Base-by-base conservation (phyloP, 1,140 invertebrate species). In the Paracyclopina nana region DNA sequence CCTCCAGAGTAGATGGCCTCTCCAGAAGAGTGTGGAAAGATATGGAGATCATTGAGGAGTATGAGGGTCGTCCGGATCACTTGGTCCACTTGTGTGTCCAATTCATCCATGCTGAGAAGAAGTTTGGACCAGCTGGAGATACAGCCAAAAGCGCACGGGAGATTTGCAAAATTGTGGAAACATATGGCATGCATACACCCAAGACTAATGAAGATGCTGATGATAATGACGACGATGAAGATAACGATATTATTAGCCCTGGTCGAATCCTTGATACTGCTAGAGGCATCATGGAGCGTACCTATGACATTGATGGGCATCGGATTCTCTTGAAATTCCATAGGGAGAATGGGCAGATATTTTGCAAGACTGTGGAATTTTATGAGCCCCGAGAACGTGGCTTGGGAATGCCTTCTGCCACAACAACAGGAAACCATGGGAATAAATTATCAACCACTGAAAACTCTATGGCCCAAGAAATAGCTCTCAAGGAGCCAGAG, bases 81-180 rank as follows among this genome's bases (percentile, higher is more conserved):
- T 29, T 48, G n/a, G 14, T 28, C 6, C 16, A 29, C 3, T 16
- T 48, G 20, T 16, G 30, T 16, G 45, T 29, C 24, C 5, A 28
- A 12, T 48, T 48, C 27, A 48, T 28, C 11, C 12, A 28, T 6
- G 45, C 45, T 40, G 45, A 48, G 25, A 48, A 48, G 29, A 48
- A 48, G 28, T 48, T 48, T 48, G 45, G 45, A 3, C 45, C 45
- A 9, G 45, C 45, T 6, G n/a, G n/a, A n/a, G 45, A 48, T 16
- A 48, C 25, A 4, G 16, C 45, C 24, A 48, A 48, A 29, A 26
- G 45, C 22, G 25, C 16, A 11, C 12, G 28, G 30, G 45, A 48
- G 5, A 29, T 48, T 26, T 24, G 16, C 16, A 48, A 48, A 48
- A 48, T 48, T 14, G 22, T 48, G 6, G 45, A 48, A 30, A 48